These are phyloP conservation scores for Drosophila bipectinata DNA, from an alignment of 1,140 invertebrate species.

Conservation along the genomic window DNA sequence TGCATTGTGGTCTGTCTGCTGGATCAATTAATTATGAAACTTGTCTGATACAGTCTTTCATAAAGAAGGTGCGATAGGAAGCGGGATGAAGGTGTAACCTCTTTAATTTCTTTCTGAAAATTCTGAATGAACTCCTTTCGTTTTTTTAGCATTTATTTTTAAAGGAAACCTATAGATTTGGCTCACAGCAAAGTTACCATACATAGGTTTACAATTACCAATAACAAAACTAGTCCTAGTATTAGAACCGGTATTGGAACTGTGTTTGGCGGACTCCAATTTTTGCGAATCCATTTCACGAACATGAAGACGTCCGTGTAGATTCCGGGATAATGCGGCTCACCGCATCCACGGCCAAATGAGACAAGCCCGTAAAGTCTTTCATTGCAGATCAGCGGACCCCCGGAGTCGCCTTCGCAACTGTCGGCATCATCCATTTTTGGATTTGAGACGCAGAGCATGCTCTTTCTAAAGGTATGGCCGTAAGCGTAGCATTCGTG, in stretches of 20 bases:
- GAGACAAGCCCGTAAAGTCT: not conserved
- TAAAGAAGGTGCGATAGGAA: conserved; percentile 1
- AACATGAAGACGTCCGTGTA: not conserved
- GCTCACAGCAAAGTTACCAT: no score
- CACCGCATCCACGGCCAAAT: not conserved
- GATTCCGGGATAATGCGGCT: not conserved
- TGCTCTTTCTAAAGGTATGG: not conserved
- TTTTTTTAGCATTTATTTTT: no score
- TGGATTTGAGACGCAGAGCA: not conserved
- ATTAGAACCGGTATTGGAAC: no score
- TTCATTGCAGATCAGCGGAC: not conserved
- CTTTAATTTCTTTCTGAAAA: no score
- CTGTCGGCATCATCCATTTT: not conserved
- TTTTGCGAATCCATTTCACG: not conserved
- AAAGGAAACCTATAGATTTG: no score
- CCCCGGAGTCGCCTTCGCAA: not conserved
- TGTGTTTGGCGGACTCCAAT: not conserved
- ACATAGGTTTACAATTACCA: not conserved
- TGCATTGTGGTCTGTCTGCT: conserved; percentile 25
- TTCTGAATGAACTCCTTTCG: no score
- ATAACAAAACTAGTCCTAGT: not conserved
- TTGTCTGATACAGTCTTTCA: conserved; percentile 29
- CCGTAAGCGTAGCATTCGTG: not conserved
- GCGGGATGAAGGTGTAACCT: not conserved
- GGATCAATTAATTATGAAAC: conserved; percentile 39